These are phyloP conservation scores for Diplodus puntazzo DNA, from an alignment of 2,797 vertebrate species.

Conservation along the genomic window DNA sequence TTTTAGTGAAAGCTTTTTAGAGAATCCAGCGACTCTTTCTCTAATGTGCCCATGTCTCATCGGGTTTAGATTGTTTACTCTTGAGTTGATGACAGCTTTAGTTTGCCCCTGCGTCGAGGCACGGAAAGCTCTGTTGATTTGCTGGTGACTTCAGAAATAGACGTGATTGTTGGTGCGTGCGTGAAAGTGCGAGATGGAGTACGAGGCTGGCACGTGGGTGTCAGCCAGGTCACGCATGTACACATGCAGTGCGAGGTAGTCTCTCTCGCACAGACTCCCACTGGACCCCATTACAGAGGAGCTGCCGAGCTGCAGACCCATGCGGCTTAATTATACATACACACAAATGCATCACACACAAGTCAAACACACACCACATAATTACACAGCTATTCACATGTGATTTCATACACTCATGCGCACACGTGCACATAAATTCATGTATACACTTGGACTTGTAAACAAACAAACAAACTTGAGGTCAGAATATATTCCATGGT, in stretches of 20 bases:
- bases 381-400: slow-evolving; percentile 62
- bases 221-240: slow-evolving; percentile 78
- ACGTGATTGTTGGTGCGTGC: slow-evolving; percentile 63
- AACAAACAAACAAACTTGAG: slow-evolving; percentile 73
- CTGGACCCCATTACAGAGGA: slow-evolving; percentile 84
- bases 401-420: slow-evolving; percentile 47
- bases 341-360: slow-evolving; percentile 52
- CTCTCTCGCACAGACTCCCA: slow-evolving; percentile 75
- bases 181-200: slow-evolving; percentile 58
- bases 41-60: slow-evolving; percentile 51
- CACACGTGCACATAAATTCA: slow-evolving; percentile 62
- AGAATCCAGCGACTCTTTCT: slow-evolving; percentile 29
- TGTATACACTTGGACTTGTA: slow-evolving; percentile 64
- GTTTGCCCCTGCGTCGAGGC: slow-evolving; percentile 22
- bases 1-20: slow-evolving; percentile 41
- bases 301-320: slow-evolving; percentile 63
- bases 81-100: slow-evolving; percentile 59
- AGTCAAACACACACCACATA: slow-evolving; percentile 59
- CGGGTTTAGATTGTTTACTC: slow-evolving; percentile 54
- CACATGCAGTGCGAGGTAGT: slow-evolving; percentile 66
- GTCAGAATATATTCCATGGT: slow-evolving; percentile 75
- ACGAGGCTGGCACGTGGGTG: slow-evolving; percentile 66
- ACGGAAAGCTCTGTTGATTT: slow-evolving; percentile 48
- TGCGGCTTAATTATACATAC: slow-evolving; percentile 74
- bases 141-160: slow-evolving; percentile 63